A percentile compares a stretch with the other conserved stretches of the same genome.
Evolutionary conservation across 2,113 vertebrate genomes (phyloP).

Genomic region (Ailurus styani): DNA sequence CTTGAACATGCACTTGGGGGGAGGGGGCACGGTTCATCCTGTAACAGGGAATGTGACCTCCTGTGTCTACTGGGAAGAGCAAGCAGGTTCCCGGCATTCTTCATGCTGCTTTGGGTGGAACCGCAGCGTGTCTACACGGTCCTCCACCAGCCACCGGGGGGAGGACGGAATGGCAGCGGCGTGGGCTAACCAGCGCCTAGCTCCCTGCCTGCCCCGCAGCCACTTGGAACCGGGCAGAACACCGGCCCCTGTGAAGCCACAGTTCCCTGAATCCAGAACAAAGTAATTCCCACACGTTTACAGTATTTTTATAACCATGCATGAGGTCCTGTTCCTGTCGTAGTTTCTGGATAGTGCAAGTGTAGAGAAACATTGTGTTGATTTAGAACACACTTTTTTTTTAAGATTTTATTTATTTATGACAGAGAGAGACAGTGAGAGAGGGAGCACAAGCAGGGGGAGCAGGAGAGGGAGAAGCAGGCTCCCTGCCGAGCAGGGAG

Average conservation of each 20-base stretch:
- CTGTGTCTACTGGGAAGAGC: not conserved
- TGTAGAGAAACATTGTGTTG: not conserved
- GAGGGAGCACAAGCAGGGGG: no score
- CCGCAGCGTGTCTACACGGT: fast-evolving
- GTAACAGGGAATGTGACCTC: not conserved
- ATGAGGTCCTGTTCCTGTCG: not conserved
- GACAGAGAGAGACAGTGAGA: no score
- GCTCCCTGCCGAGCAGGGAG: no score
- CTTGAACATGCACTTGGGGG: not conserved
- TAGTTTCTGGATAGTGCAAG: not conserved
- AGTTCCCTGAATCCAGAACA: not conserved
- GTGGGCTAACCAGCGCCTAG: not conserved
- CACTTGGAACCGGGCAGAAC: not conserved
- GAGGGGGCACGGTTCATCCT: not conserved
- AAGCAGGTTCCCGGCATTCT: not conserved
- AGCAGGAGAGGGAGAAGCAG: no score
- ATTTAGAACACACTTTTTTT: no score
- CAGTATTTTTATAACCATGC: not conserved
- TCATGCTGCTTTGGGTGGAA: not conserved
- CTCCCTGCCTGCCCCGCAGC: not conserved
- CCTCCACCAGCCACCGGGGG: not conserved
- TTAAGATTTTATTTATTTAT: no score
- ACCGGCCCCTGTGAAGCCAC: not conserved
- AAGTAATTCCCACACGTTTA: no score
- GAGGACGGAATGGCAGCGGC: fast-evolving